These are phyloP conservation scores for Yponomeuta evonymella DNA, from an alignment of 2,888 invertebrate genomes.

Conservation along the genomic window DNA sequence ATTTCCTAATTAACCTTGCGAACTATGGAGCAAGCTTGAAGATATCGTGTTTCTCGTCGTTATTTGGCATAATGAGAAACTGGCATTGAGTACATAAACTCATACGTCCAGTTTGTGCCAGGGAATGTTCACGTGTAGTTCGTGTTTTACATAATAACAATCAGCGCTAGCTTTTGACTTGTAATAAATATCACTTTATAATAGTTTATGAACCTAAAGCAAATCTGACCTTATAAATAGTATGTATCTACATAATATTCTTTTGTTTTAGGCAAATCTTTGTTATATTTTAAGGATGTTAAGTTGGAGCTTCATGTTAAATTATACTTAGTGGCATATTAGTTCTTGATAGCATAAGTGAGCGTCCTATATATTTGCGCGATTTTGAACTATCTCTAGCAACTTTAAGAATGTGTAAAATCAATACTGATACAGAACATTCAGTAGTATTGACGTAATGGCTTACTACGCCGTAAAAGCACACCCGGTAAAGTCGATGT, in stretches of 20 bases:
- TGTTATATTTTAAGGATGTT: slow-evolving; percentile 2
- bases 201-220: background rate
- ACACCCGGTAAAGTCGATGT: no score
- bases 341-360: slow-evolving; percentile 7
- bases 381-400: background rate
- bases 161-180: background rate
- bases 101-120: background rate
- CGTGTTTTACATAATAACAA: background rate
- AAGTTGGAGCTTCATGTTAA: slow-evolving; percentile 8
- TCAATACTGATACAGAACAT: background rate
- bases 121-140: background rate
- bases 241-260: slow-evolving; percentile 4
- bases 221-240: background rate
- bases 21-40: background rate
- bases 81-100: background rate
- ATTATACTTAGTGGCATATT: slow-evolving; percentile 7
- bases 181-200: background rate
- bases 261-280: slow-evolving; percentile 5
- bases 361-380: slow-evolving; percentile 1
- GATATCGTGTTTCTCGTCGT: background rate
- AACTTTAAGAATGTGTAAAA: background rate
- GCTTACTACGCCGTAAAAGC: background rate
- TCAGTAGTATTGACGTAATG: background rate
- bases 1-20: slow-evolving; percentile 2
- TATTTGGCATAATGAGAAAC: background rate